Base-by-base conservation (phyloP, 1,140 invertebrate species). In the Steinernema feltiae region DNA sequence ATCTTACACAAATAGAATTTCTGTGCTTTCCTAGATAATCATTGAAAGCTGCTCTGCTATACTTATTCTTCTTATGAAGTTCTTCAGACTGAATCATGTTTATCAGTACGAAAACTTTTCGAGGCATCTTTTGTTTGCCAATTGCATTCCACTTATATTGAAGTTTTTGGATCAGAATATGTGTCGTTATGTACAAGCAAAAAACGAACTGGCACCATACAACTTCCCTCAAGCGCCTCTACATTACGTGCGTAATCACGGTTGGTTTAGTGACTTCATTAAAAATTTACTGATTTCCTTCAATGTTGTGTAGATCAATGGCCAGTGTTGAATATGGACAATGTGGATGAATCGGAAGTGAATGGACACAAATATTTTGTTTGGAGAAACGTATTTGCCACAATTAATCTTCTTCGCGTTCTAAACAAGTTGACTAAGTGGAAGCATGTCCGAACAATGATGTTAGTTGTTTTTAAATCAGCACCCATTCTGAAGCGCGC, bases 81-180 rank as follows among this genome's bases (percentile, higher is more conserved):
- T 98, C 88, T 95, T 99, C 80, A 98, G 99, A 89, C 89, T 98
- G n/a, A 99, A 98, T 89, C 97, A 99, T 87, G 90, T 98, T 17
- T 99, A 98, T 88, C 89, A 89, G 88, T 99, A 98, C 89, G 97
- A 99, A 88, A 98, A 97, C 86, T 95, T 98, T 91, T 95, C 94
- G 1, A 96, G 99, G 87, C 96, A 99, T 89, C 89, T 99, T 71
- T 95, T 99, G 17, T 98, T 99, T 90, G 96, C 97, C 74, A 99
- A 99, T 87, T 99, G 97, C 87, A 97, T 99, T 87, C 97, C 97
- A 2, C 88, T 99, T 27, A 93, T 99, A 29, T 89, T 99, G 17
- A 99, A 99, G 86, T 99, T 99, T 89, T 94, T 99, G 84, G 99
- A 99, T 89, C 97, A 99, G 87, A 97, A 98, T 84, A 97, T 99